Evolutionary conservation across 2,797 vertebrate species (phyloP).

Genomic region (Mastacembelus armatus): DNA sequence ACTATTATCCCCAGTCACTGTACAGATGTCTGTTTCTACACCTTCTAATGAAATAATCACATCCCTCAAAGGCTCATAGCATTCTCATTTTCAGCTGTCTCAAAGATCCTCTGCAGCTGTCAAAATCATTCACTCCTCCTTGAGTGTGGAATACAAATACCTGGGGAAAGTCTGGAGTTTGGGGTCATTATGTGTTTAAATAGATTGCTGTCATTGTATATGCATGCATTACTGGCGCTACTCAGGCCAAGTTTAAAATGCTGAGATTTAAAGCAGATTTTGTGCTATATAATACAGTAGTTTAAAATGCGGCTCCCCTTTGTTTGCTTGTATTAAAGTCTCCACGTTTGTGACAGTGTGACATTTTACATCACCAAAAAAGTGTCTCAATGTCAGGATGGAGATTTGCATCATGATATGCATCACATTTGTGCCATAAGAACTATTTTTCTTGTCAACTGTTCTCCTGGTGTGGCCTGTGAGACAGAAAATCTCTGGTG

Average conservation of each 20-base stretch:
- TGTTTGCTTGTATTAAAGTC: too few relatives aligned
- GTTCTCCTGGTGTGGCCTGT: constrained; percentile 69
- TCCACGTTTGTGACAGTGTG: too few relatives aligned
- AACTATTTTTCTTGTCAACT: constrained; percentile 2
- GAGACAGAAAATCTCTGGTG: constrained; percentile 17
- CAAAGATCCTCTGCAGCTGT: constrained; percentile 44
- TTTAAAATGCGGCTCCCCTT: background rate
- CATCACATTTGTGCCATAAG: constrained; percentile 1
- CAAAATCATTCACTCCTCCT: constrained; percentile 40
- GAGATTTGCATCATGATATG: background rate
- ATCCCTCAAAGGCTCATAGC: constrained; percentile 52
- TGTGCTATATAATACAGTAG: background rate
- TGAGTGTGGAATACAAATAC: constrained; percentile 22
- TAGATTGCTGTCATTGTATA: constrained; percentile 54
- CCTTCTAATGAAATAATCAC: constrained; percentile 43
- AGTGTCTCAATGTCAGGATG: background rate
- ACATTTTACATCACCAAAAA: background rate
- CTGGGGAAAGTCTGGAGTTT: constrained; percentile 28
- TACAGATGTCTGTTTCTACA: constrained; percentile 53
- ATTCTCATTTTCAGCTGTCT: constrained; percentile 22
- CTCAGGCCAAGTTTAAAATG: background rate
- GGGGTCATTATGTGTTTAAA: constrained; percentile 50
- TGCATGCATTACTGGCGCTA: background rate
- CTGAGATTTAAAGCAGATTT: background rate
- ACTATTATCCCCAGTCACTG: constrained; percentile 32